Conservation (phyloP, 2,113 vertebrate species). For the Phalacrocorax pelagicus region DNA sequence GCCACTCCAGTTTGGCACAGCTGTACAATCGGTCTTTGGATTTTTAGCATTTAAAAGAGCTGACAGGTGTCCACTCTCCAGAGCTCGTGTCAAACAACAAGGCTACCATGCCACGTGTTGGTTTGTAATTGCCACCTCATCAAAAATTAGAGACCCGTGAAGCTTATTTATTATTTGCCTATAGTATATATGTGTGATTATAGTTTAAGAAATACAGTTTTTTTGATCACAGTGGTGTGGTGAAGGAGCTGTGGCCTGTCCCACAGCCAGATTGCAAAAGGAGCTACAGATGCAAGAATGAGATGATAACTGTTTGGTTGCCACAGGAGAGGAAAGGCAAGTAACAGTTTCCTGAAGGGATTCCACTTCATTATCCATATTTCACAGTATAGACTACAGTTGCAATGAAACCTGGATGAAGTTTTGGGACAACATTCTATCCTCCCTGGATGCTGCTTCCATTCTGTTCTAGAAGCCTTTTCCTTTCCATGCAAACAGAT, state of each 20-base stretch:
- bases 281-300: background rate
- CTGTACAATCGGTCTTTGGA: too few relatives aligned
- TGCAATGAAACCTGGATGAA: background rate
- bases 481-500: background rate
- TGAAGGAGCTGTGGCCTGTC: background rate
- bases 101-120: background rate
- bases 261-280: background rate
- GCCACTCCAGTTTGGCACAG: background rate
- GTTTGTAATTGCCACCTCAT: background rate
- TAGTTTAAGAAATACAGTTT: background rate
- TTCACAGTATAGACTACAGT: background rate
- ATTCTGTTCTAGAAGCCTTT: background rate
- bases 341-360: background rate
- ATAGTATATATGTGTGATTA: background rate
- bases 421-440: background rate
- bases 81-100: fast-evolving
- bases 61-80: too few relatives aligned
- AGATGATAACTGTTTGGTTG: background rate
- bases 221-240: background rate
- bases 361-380: background rate
- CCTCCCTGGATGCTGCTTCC: background rate
- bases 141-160: background rate
- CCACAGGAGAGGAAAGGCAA: background rate
- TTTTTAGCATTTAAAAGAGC: background rate
- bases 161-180: background rate